These are phyloP conservation scores for Aphyosemion australe DNA, from an alignment of 2,113 vertebrate genomes.

Conservation along the genomic window DNA sequence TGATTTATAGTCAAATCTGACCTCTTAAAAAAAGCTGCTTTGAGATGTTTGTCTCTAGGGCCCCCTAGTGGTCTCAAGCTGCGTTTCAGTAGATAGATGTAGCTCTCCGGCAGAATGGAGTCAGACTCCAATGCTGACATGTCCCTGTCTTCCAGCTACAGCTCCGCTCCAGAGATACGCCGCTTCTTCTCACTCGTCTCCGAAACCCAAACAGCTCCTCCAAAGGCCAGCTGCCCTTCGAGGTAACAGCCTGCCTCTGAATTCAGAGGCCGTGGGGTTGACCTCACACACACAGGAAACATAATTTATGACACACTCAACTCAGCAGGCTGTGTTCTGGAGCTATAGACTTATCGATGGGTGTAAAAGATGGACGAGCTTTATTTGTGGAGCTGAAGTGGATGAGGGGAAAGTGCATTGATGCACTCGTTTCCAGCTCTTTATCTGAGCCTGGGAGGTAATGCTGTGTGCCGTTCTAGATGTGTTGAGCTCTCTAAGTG, in stretches of 20 bases:
- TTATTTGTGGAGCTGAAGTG: background rate
- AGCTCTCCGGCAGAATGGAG: slow-evolving; percentile 25
- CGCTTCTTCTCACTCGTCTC: slow-evolving; percentile 88
- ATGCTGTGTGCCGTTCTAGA: background rate
- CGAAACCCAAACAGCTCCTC: slow-evolving; percentile 97
- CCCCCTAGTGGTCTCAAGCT: slow-evolving; percentile 56
- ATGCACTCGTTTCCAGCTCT: background rate
- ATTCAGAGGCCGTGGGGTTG: slow-evolving; percentile 25
- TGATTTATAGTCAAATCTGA: background rate
- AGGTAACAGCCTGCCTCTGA: slow-evolving; percentile 84
- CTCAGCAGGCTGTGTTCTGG: slow-evolving; percentile 5
- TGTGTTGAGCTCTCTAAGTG: background rate
- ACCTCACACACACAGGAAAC: slow-evolving; percentile 10
- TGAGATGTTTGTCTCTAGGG: slow-evolving; percentile 22
- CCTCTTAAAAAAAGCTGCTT: background rate
- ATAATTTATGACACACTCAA: background rate
- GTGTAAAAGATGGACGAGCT: background rate
- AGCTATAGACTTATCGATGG: background rate
- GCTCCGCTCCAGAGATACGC: slow-evolving; percentile 89
- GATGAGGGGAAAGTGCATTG: slow-evolving; percentile 6
- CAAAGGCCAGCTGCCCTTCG: slow-evolving; percentile 90
- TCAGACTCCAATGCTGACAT: slow-evolving; percentile 60
- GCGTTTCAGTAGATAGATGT: slow-evolving; percentile 9
- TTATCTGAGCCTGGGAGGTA: slow-evolving; percentile 1
- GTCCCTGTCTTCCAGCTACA: slow-evolving; percentile 93